phyloP scores from a whole-genome alignment of 1,140 invertebrate genomes.

The Sitobion miscanthi region DNA sequence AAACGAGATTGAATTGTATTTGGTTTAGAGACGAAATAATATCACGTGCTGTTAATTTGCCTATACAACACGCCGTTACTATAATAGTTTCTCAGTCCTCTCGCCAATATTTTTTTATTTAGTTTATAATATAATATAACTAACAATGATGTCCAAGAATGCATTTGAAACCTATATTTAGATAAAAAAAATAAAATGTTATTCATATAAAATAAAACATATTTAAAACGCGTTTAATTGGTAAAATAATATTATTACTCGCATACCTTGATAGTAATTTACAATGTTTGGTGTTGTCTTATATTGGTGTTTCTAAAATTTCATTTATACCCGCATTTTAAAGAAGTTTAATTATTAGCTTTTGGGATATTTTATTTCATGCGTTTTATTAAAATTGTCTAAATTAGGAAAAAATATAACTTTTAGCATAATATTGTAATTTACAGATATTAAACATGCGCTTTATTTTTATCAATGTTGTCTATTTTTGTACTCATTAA shows the following conservation, averaged over 20 bases:
- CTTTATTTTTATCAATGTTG: neutral
- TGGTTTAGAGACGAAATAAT: neutral
- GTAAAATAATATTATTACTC: too few species aligned
- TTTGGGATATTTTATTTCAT: neutral
- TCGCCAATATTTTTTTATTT: neutral
- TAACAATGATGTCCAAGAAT: neutral
- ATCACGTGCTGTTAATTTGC: neutral
- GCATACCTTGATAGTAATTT: too few species aligned
- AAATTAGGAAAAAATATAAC: neutral
- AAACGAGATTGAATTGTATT: conserved; percentile 32
- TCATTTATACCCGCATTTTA: neutral
- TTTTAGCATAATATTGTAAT: neutral
- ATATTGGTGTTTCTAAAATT: neutral
- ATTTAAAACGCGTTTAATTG: too few species aligned
- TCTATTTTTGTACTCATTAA: neutral
- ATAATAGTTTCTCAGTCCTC: neutral
- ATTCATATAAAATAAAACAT: too few species aligned
- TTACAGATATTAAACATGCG: neutral
- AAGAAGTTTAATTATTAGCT: neutral
- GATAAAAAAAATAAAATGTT: neutral
- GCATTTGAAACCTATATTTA: neutral
- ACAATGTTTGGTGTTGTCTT: neutral
- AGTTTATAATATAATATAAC: neutral
- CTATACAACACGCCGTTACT: neutral
- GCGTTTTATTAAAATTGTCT: neutral